These are phyloP conservation scores for Rhopalosiphum padi DNA, from an alignment of 1,140 invertebrate genomes.

Conservation along the genomic window DNA sequence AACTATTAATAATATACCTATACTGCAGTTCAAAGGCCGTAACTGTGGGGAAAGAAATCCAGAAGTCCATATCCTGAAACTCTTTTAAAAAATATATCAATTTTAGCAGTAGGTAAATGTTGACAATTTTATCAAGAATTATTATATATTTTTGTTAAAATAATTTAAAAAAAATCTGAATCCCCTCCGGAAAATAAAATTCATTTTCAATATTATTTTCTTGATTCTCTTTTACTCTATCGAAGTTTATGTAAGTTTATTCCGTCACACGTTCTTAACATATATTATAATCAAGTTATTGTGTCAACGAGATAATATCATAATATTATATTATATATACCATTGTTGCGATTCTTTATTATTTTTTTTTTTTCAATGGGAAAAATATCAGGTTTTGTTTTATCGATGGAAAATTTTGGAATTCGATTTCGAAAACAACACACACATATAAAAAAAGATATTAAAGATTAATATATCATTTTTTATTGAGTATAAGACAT, in stretches of 20 bases:
- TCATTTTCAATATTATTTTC: background rate
- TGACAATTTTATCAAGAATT: background rate
- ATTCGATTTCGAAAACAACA: background rate
- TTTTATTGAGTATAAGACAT: background rate
- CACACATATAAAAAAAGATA: no score
- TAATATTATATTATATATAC: background rate
- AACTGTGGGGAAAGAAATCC: background rate
- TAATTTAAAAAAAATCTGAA: no score
- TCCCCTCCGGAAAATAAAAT: no score
- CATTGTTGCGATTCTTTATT: background rate
- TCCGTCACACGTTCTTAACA: background rate
- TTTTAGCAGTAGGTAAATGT: background rate
- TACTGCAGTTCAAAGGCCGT: background rate
- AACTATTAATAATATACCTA: background rate
- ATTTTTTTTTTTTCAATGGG: no score
- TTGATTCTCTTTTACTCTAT: background rate
- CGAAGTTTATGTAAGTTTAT: background rate
- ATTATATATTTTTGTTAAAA: background rate
- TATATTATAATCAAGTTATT: background rate
- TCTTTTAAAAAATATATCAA: background rate
- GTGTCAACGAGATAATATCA: background rate
- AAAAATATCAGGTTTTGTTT: background rate
- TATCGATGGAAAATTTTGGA: background rate
- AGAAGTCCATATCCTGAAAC: background rate
- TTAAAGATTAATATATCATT: background rate